Conservation (phyloP, 2,797 vertebrate genomes). For the Megaceryle alcyon region DNA sequence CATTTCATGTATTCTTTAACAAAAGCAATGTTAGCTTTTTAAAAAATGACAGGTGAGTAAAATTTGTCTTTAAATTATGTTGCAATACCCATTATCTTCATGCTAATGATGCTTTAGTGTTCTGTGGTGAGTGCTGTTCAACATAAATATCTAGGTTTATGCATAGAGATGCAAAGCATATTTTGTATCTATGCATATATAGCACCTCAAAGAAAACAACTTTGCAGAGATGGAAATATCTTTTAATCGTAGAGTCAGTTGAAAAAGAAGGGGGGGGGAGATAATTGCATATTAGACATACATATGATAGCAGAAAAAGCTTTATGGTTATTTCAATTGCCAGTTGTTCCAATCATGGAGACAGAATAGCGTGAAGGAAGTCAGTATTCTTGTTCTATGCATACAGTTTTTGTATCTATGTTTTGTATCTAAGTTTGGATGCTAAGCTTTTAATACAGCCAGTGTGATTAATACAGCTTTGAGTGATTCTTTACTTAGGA, state of each 20-base stretch:
- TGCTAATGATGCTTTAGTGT: not conserved
- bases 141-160: not conserved
- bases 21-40: not conserved
- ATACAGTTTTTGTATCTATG: not conserved
- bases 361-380: not conserved
- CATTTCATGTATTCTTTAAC: not conserved
- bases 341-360: not conserved
- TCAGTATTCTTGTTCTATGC: not conserved
- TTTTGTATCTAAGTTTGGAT: not conserved
- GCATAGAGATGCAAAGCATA: not conserved
- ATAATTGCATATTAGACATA: not conserved
- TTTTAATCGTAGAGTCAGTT: not conserved
- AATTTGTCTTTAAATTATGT: not conserved
- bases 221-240: not conserved
- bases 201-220: not conserved
- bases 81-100: not conserved
- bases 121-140: not conserved
- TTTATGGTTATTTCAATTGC: not conserved
- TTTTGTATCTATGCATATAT: not conserved
- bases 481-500: not conserved
- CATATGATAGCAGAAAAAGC: not conserved
- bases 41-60: not conserved
- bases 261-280: fast-evolving
- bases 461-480: not conserved
- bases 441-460: not conserved